Percentiles rank a stretch among this genome's conserved stretches.
Conservation (phyloP, 2,797 vertebrate genomes). For the Caiman crocodilus region DNA sequence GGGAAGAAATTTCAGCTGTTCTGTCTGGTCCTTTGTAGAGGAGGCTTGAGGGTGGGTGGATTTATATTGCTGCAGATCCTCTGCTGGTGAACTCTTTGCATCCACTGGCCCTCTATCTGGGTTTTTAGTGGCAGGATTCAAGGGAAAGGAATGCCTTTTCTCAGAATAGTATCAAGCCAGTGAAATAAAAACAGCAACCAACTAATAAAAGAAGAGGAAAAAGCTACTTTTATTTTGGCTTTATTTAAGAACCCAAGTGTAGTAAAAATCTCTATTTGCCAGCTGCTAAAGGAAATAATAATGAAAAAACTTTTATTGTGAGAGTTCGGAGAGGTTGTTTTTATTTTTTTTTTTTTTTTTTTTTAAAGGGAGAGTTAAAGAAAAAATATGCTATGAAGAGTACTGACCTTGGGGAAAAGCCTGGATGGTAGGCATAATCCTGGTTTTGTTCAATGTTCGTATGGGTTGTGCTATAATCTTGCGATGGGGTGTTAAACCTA, state of each 20-base stretch:
- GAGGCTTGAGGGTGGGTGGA: neutral
- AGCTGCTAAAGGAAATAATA: constrained; percentile 12
- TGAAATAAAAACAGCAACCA: constrained; percentile 15
- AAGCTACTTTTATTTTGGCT: constrained; percentile 29
- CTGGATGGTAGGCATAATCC: neutral
- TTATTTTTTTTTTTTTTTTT: neutral
- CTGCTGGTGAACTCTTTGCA: neutral
- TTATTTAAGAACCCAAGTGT: neutral
- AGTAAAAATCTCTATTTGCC: neutral
- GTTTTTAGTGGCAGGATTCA: neutral
- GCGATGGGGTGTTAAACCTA: constrained; percentile 20
- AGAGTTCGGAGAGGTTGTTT: neutral
- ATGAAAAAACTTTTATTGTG: constrained; percentile 14
- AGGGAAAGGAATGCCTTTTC: neutral
- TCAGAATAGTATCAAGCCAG: neutral
- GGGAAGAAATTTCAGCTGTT: neutral
- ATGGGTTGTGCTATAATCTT: constrained; percentile 10
- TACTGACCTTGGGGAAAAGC: neutral
- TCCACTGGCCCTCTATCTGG: neutral
- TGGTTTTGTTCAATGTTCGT: constrained; percentile 37
- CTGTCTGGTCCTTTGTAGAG: neutral
- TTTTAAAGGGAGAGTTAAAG: neutral
- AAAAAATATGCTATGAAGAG: neutral
- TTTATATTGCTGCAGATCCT: neutral
- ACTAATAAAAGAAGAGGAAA: constrained; percentile 19